Base-by-base conservation (phyloP, 1,140 invertebrate genomes). In the Eurosta solidaginis region DNA sequence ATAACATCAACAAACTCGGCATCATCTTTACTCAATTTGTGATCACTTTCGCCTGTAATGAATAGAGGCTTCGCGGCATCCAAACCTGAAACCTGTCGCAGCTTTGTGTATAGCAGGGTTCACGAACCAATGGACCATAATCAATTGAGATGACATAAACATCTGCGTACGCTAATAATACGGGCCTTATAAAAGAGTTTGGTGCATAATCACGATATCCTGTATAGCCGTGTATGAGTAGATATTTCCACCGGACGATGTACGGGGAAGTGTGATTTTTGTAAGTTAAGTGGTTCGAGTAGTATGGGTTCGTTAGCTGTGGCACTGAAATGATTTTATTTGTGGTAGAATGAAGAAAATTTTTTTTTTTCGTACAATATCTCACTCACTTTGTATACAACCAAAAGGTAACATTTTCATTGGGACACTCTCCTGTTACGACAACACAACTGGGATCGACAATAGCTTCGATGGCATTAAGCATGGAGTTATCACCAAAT, bases 181-280 rank as follows among this genome's bases (percentile, higher is more conserved):
- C 91, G 82, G 91, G 91, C 77, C 91, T 86, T 78, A 92, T 89
- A 83, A 90, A 87, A 9, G 85, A 86, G 77, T 90, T 92, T 0
- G 91, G 92, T 0, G 91, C 88, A 81, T 85, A 92, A 78, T 92
- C 88, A 49, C 87, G 90, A 81, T 90, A 36, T 6, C 91, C 91
- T 0, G 91, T 92, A 80, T 92, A 93, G 3, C 92, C 92, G 81
- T 93, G 92, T 2, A 93, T 87, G 3, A 93, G 88, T 68, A n/a
- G n/a, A n/a, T n/a, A 93, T 90, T 83, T 92, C 92, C 0, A 91
- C 89, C 0, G 91, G 90, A 0, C 86, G 83, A 0, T 77, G 42
- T 0, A 88, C 81, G 17, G 89, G 82, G 78, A 92, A 93, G 1
- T 90, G 88, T 7, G 89, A 89, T 0, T 89, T 88, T 27, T 89